Evolutionary conservation across 1,140 invertebrate species (phyloP).

Genomic region (Zaprionus vittiger): DNA sequence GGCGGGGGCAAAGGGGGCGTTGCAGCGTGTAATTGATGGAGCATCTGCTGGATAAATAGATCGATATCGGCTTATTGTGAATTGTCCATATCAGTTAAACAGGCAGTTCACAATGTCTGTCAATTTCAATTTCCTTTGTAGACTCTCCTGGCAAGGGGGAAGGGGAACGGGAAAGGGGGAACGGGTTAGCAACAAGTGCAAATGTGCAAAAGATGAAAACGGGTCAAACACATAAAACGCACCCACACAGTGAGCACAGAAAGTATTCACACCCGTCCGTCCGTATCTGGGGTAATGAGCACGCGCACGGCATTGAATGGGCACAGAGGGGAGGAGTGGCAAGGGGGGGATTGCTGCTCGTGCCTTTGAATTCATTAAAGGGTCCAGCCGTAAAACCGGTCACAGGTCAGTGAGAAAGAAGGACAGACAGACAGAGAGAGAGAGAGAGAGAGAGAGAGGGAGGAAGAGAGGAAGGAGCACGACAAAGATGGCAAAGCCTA

Average conservation of each 20-base stretch:
- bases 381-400: conserved; percentile 57
- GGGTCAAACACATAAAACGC: conserved; percentile 24
- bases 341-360: conserved; percentile 29
- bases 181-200: conserved; percentile 62
- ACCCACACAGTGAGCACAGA: conserved; percentile 46
- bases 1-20: not conserved
- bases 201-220: conserved; percentile 18
- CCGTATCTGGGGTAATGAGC: conserved; percentile 72
- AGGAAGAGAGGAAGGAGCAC: conserved; percentile 17
- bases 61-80: conserved; percentile 12
- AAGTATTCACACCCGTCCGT: conserved; percentile 30
- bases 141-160: conserved; percentile 14
- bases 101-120: conserved; percentile 41
- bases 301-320: conserved; percentile 20
- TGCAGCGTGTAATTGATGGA: conserved; percentile 57
- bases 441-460: conserved; percentile 4
- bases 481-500: conserved; percentile 33
- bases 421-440: conserved; percentile 6
- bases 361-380: conserved; percentile 75
- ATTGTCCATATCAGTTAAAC: conserved; percentile 23
- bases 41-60: conserved; percentile 41
- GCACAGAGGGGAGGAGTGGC: conserved; percentile 8
- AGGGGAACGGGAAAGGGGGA: too few relatives aligned
- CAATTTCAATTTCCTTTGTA: conserved; percentile 63
- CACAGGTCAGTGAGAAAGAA: conserved; percentile 2